These are phyloP conservation scores for Lepus timidus DNA, from an alignment of 2,113 vertebrate genomes.

Conservation along the genomic window DNA sequence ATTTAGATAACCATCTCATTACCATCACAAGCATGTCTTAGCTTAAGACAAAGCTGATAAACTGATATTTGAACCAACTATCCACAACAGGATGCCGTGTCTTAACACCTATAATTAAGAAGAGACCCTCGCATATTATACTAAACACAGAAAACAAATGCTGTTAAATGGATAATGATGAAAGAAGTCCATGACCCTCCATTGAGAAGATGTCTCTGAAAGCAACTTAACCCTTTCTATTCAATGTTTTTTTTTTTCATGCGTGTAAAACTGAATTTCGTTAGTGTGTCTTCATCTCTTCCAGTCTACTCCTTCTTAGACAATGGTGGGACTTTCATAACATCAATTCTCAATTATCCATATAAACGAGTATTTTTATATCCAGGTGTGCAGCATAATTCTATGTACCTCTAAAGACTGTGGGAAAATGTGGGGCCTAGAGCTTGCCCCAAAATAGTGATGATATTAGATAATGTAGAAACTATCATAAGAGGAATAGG, in stretches of 20 bases:
- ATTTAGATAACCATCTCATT: conserved; percentile 19
- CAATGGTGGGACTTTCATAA: not conserved
- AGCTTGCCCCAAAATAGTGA: not conserved
- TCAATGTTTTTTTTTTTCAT: not conserved
- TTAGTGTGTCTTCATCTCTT: not conserved
- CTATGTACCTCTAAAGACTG: not conserved
- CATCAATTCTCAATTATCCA: not conserved
- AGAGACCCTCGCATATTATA: not conserved
- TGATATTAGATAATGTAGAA: not conserved
- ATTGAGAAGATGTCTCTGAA: not conserved
- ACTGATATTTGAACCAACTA: not conserved
- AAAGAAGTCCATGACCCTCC: not conserved
- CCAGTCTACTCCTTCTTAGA: not conserved
- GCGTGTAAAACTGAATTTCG: not conserved
- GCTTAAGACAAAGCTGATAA: conserved; percentile 34
- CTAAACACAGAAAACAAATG: conserved; percentile 38
- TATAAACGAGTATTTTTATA: not conserved
- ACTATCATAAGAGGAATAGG: conserved; percentile 91
- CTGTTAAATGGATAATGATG: not conserved
- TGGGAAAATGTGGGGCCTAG: not conserved
- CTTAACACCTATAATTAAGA: not conserved
- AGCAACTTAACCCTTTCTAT: not conserved
- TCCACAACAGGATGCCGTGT: not conserved
- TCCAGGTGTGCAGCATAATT: not conserved
- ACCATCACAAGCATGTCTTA: conserved; percentile 23